phyloP scores from a whole-genome alignment of 2,888 invertebrate species.

The Trichogramma dendrolimi region DNA sequence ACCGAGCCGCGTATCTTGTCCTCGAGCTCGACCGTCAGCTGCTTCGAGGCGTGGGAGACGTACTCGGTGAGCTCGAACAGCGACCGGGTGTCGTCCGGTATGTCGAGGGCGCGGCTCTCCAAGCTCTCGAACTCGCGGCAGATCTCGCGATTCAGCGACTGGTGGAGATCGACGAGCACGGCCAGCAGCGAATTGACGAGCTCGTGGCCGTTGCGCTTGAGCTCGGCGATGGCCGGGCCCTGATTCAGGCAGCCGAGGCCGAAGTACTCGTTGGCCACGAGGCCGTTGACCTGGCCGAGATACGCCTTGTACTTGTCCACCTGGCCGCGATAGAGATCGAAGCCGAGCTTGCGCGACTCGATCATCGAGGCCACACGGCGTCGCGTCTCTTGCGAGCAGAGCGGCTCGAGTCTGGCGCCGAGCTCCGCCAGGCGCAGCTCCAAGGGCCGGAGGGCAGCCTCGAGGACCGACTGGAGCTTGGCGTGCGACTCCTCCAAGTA shows the following conservation, averaged over 20 bases:
- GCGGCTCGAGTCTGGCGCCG: slow-evolving; percentile 35
- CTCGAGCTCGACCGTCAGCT: slow-evolving; percentile 52
- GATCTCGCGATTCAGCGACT: slow-evolving; percentile 40
- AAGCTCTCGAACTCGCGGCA: slow-evolving; percentile 54
- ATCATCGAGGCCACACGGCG: slow-evolving; percentile 28
- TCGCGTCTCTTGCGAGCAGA: slow-evolving; percentile 32
- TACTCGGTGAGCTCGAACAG: slow-evolving; percentile 57
- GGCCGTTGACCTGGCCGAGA: slow-evolving; percentile 34
- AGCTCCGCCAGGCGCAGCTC: slow-evolving; percentile 33
- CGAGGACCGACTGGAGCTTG: slow-evolving; percentile 34
- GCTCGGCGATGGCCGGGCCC: slow-evolving; percentile 33
- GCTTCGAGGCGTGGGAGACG: slow-evolving; percentile 54
- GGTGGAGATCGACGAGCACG: slow-evolving; percentile 38
- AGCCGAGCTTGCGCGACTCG: slow-evolving; percentile 28
- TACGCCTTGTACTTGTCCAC: slow-evolving; percentile 39
- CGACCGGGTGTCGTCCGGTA: slow-evolving; percentile 55
- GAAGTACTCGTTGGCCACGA: slow-evolving; percentile 40
- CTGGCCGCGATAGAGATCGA: slow-evolving; percentile 35
- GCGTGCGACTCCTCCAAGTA: slow-evolving; percentile 45
- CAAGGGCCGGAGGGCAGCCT: slow-evolving; percentile 35
- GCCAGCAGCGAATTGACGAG: slow-evolving; percentile 36
- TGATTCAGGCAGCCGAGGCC: slow-evolving; percentile 41
- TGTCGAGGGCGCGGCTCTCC: slow-evolving; percentile 49
- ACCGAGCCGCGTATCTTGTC: slow-evolving; percentile 50
- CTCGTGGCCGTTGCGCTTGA: slow-evolving; percentile 35